A percentile compares a stretch with the other conserved stretches of the same genome.
Conservation (phyloP, 2,113 vertebrate genomes). For the Syngnathus floridae region DNA sequence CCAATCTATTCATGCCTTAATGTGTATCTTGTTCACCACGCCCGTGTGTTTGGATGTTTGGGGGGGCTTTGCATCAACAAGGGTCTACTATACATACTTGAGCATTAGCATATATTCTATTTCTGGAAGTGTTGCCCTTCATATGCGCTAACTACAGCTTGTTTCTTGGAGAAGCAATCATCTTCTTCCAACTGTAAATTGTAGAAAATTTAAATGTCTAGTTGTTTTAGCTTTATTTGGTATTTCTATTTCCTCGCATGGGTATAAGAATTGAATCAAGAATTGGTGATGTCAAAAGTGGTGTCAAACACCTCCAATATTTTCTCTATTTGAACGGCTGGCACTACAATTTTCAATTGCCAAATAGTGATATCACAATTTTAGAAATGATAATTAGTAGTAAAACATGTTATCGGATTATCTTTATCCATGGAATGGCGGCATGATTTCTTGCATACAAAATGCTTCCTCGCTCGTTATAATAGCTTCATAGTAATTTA, state of each 20-base stretch:
- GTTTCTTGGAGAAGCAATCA: constrained; percentile 30
- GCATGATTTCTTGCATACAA: not conserved
- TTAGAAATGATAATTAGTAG: not conserved
- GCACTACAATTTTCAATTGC: not conserved
- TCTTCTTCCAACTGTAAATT: not conserved
- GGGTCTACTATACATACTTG: constrained; percentile 50
- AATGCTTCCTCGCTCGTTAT: not conserved
- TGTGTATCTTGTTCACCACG: constrained; percentile 32
- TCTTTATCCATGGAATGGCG: not conserved
- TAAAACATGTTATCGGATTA: not conserved
- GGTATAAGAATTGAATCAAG: too few species aligned
- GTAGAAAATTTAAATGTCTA: too few species aligned
- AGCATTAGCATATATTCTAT: constrained; percentile 54
- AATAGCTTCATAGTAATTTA: not conserved
- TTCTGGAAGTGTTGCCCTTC: constrained; percentile 41
- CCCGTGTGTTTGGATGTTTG: constrained; percentile 44
- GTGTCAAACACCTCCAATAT: not conserved
- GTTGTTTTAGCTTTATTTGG: too few species aligned
- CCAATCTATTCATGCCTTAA: constrained; percentile 33
- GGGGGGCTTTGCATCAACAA: constrained; percentile 49
- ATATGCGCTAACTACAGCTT: constrained; percentile 18
- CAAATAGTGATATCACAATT: not conserved
- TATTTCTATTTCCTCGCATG: too few species aligned
- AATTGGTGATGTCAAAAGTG: too few species aligned
- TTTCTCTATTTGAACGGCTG: not conserved